Evolutionary conservation across 1,140 invertebrate species (phyloP).

Genomic region (Brachionus asplanchnoidis): DNA sequence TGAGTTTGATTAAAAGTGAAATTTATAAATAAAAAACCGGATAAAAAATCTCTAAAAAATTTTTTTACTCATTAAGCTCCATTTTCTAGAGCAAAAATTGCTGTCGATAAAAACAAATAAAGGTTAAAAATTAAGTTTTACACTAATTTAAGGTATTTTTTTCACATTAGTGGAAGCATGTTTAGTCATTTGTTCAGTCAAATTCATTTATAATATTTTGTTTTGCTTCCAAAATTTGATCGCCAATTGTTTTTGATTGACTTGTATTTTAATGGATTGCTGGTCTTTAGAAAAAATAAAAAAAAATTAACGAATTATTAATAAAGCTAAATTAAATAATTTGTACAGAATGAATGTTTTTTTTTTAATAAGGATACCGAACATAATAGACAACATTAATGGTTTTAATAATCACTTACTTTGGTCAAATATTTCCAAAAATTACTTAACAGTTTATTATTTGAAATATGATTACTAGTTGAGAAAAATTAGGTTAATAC

Average conservation of each 20-base stretch:
- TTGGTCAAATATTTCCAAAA: conserved; percentile 26
- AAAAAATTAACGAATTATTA: not conserved
- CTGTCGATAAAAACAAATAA: not conserved
- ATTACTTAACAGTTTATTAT: not conserved
- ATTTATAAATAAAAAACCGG: not conserved
- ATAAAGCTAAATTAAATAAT: not conserved
- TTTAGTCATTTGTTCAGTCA: not conserved
- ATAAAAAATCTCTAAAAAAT: not conserved
- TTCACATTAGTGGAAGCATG: not conserved
- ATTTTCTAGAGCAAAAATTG: not conserved
- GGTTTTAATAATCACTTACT: not conserved
- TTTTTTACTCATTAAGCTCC: not conserved
- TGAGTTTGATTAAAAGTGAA: not conserved
- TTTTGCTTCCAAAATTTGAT: not conserved
- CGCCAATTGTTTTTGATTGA: not conserved
- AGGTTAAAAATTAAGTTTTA: not conserved
- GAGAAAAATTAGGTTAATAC: not conserved
- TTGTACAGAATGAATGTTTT: not conserved
- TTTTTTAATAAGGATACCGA: not conserved
- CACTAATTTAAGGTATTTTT: not conserved
- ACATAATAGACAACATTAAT: not conserved
- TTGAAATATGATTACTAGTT: not conserved
- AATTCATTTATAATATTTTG: not conserved
- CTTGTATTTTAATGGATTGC: not conserved
- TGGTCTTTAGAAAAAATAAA: not conserved